Conservation (phyloP, 1,140 invertebrate species). For the Apolygus lucorum region DNA sequence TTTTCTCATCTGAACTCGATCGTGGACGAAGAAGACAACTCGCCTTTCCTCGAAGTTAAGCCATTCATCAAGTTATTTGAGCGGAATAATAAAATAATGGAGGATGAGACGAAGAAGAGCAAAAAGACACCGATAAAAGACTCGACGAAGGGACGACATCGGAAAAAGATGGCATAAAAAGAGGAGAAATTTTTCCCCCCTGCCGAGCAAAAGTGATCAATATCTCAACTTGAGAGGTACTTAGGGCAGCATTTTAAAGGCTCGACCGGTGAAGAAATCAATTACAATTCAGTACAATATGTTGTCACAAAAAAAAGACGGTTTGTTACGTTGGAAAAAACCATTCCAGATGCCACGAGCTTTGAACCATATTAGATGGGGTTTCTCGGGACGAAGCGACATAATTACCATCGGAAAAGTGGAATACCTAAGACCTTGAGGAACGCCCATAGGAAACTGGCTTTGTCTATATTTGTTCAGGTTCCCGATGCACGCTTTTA, state of each 20-base stretch:
- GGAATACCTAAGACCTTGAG: too few relatives aligned
- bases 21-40: too few relatives aligned
- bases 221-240: not conserved
- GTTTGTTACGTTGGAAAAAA: not conserved
- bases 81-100: slow-evolving; percentile 15
- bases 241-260: slow-evolving; percentile 2
- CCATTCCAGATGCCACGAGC: not conserved
- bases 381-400: too few relatives aligned
- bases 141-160: not conserved
- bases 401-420: too few relatives aligned
- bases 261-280: not conserved
- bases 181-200: not conserved
- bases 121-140: not conserved
- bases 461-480: too few relatives aligned
- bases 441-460: too few relatives aligned
- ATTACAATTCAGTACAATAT: slow-evolving; percentile 5
- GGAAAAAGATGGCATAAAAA: not conserved
- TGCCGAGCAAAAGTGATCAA: not conserved
- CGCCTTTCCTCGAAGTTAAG: not conserved
- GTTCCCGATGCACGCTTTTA: too few relatives aligned
- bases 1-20: too few relatives aligned
- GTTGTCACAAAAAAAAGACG: not conserved
- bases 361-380: not conserved
- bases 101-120: not conserved
- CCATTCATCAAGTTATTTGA: slow-evolving; percentile 1